Evolutionary conservation across 2,888 invertebrate genomes (phyloP), one percentile per base, ranked within the genome.

Genomic region (Chrysopilus asiliformis): DNA sequence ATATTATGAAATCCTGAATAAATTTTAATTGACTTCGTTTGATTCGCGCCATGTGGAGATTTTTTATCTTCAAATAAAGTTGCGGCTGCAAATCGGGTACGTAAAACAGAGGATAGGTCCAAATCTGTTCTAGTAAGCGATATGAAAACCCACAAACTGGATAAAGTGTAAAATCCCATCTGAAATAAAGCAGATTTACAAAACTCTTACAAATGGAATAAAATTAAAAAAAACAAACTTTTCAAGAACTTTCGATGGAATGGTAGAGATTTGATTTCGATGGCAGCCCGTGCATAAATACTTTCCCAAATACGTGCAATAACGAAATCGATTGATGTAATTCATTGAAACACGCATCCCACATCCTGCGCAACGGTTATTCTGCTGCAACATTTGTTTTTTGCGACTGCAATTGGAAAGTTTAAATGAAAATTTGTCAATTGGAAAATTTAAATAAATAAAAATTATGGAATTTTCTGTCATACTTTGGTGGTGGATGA

Each of bases 271-370:
- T 53, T 80, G 76, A 58, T 83, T 80, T 16, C 76, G 75, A 59
- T 89, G 87, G 56, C 89, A 89, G 30, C 82, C 82, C 9, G 84
- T 82, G 53, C 89, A 89, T 61, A 86, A 84, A 60, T 80, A 84
- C 52, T 83, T 74, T 8, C 86, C 85, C 42, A 84, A 64, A 61
- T 89, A 89, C 50, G 81, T 77, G 56, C 86, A 86, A 53, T 82
- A 86, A 12, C 85, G 71, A 60, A 79, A 83, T 48, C 76, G 71
- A 40, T 76, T 74, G 9, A 79, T 72, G 53, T 80, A 82, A 43
- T 75, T 72, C 4, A 67, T 66, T 3, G 79, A 77, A 5, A 87
- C 81, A 51, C 73, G 74, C 71, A 80, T 79, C 2, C 86, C 84
- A 62, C 87, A 89, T 4, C 86, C 86, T 27, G 86, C 83, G 60